phyloP scores from a whole-genome alignment of 2,113 vertebrate species.

The Romanogobio albipinnatus region DNA sequence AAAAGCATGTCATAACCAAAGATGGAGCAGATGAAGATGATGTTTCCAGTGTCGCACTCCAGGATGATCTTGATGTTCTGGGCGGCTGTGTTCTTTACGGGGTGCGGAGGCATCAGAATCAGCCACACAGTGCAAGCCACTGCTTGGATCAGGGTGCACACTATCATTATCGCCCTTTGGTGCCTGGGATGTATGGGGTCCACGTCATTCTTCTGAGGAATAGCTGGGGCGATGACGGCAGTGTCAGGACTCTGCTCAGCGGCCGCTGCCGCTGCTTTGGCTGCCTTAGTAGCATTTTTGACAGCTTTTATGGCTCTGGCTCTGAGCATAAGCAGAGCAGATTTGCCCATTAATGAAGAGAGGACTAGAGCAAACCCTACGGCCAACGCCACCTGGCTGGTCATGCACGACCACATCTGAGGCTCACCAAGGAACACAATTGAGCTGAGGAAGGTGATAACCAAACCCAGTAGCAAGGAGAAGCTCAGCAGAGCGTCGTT shows the following conservation, averaged over 20 bases:
- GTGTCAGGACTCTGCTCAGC: slow-evolving; percentile 71
- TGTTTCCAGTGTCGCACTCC: slow-evolving; percentile 81
- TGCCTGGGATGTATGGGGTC: slow-evolving; percentile 69
- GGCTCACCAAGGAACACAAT: slow-evolving; percentile 82
- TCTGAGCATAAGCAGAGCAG: slow-evolving; percentile 78
- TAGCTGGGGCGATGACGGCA: slow-evolving; percentile 66
- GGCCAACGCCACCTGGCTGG: slow-evolving; percentile 80
- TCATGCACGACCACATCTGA: slow-evolving; percentile 81
- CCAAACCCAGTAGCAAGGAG: slow-evolving; percentile 77
- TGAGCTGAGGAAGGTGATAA: slow-evolving; percentile 80
- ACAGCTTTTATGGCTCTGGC: slow-evolving; percentile 74
- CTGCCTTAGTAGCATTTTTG: slow-evolving; percentile 65
- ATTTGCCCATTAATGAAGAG: slow-evolving; percentile 83
- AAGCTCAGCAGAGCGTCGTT: slow-evolving; percentile 79
- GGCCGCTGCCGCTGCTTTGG: slow-evolving; percentile 73
- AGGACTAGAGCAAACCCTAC: slow-evolving; percentile 82
- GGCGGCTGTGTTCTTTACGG: slow-evolving; percentile 80
- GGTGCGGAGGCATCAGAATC: slow-evolving; percentile 73
- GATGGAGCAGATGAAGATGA: slow-evolving; percentile 81
- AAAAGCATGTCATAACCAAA: slow-evolving; percentile 83
- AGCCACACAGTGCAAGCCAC: slow-evolving; percentile 79
- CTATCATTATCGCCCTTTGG: slow-evolving; percentile 74
- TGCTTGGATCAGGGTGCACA: slow-evolving; percentile 68
- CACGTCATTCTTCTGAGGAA: slow-evolving; percentile 59
- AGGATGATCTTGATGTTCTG: slow-evolving; percentile 86